Percentiles rank a stretch among this genome's conserved stretches.
phyloP scores from a whole-genome alignment of 2,113 vertebrate species.

The Genyomyrus donnyi region DNA sequence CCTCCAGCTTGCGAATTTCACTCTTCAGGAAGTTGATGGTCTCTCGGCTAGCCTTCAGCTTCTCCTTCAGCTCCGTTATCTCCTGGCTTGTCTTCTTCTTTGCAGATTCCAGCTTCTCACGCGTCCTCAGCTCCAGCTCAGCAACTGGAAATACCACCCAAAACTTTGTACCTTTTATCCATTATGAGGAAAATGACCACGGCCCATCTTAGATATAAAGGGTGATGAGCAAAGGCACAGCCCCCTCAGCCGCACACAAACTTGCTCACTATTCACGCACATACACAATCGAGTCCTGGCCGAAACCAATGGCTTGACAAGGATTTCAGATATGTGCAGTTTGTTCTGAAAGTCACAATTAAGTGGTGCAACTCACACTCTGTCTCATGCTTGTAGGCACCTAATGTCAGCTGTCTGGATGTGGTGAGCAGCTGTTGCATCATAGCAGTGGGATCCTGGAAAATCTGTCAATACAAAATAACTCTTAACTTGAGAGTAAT shows the following conservation, averaged over 20 bases:
- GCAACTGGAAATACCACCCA: conserved; percentile 59
- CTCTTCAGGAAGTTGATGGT: conserved; percentile 93
- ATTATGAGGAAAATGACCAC: neutral
- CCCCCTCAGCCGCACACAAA: neutral
- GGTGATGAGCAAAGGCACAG: neutral
- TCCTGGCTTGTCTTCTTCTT: conserved; percentile 97
- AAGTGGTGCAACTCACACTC: conserved; percentile 73
- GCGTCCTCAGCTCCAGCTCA: conserved; percentile 88
- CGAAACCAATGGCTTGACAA: neutral
- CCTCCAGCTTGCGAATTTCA: conserved; percentile 93
- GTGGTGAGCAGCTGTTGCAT: conserved; percentile 97
- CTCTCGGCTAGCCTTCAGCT: conserved; percentile 93
- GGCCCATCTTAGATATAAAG: neutral
- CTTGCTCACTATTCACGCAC: neutral
- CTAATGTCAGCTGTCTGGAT: conserved; percentile 87
- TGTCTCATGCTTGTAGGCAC: conserved; percentile 96
- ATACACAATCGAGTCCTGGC: neutral
- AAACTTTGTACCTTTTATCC: neutral
- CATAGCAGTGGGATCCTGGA: conserved; percentile 98
- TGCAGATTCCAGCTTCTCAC: conserved; percentile 87
- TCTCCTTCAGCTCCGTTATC: conserved; percentile 93
- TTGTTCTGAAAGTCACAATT: neutral
- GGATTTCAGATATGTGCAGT: neutral
- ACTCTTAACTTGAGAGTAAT: neutral
- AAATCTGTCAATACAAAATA: conserved; percentile 68